Evolutionary conservation across 1,140 invertebrate species (phyloP).

Genomic region (Panagrolaimus sp.): DNA sequence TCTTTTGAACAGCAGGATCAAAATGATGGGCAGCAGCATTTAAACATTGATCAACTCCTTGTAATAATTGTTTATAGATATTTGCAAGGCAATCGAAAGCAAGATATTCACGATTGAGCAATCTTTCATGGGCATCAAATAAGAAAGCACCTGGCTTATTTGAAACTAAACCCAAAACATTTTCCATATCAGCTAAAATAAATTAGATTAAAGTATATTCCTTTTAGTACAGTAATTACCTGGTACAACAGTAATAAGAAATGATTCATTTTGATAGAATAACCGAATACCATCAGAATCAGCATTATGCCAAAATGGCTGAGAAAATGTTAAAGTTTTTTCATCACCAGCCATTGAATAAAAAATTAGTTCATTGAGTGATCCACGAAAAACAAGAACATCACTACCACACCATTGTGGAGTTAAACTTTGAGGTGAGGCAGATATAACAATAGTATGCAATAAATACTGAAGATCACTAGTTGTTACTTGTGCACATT

Average conservation of each 20-base stretch:
- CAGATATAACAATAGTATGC: slow-evolving; percentile 9
- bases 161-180: slow-evolving; percentile 25
- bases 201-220: no score
- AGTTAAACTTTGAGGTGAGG: no score
- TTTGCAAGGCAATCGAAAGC: slow-evolving; percentile 24
- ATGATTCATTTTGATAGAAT: slow-evolving; percentile 13
- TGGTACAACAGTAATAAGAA: slow-evolving; percentile 26
- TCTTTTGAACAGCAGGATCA: slow-evolving; percentile 23
- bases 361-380: neutral
- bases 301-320: slow-evolving; percentile 2
- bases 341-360: slow-evolving; percentile 2
- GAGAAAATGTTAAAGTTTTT: slow-evolving; percentile 2
- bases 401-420: neutral
- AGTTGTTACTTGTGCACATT: slow-evolving; percentile 20
- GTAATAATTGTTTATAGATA: slow-evolving; percentile 17
- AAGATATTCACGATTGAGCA: slow-evolving; percentile 18
- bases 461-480: slow-evolving; percentile 17
- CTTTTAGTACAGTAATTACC: no score
- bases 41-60: slow-evolving; percentile 30
- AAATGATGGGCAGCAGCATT: slow-evolving; percentile 31
- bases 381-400: neutral
- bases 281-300: slow-evolving; percentile 28
- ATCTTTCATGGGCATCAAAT: slow-evolving; percentile 23
- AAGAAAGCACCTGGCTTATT: slow-evolving; percentile 27
- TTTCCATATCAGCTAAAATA: slow-evolving; percentile 10